Evolutionary conservation across 2,113 vertebrate species (phyloP), one percentile per base, ranked within the genome.

Genomic region (Platycercus adscitus): DNA sequence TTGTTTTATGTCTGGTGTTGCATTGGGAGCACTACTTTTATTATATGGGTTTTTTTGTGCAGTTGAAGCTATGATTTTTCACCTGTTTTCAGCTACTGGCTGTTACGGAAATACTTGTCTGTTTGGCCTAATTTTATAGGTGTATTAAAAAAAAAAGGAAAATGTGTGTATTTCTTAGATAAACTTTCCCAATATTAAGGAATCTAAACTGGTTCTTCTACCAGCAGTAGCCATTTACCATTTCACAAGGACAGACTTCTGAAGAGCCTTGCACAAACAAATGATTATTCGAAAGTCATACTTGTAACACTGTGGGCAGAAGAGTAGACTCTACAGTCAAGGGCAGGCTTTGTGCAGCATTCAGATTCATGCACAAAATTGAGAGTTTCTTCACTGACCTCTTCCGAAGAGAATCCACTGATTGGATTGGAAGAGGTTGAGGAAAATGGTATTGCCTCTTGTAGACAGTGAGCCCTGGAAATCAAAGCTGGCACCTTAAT

Each of bases 1-100:
- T 76, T 81, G 31, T n/a, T 76, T 71, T 50, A 71, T 14, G 58
- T 70, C 29, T 43, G n/a, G 21, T 64, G 18, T 70, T 70, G 55
- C 72, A 15, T 9, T 75, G 44, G 43, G 41, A 72, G 18, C 35
- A 10, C 33, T 53, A 6, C 49, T 23, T 63, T 64, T 81, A 76
- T 39, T 10, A 3, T 55, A 10, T n/a, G 7, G 2, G 1, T 0
- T 6, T 21, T 35, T 70, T 21, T 11, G 25, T 60, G 46, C 55
- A 18, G 46, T 29, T 78, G 33, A 77, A 71, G 13, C 33, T 68
- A 5, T 44, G 52, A 28, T 63, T 81, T 82, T 56, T 77, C 17
- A 72, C 13, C 19, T 61, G 28, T 41, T 84, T 52, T 69, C 41
- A 53, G 17, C 29, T 84, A 20, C 33, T 61, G 33, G 9, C 47